Evolutionary conservation across 2,888 invertebrate species (phyloP).

Genomic region (Nezara viridula): DNA sequence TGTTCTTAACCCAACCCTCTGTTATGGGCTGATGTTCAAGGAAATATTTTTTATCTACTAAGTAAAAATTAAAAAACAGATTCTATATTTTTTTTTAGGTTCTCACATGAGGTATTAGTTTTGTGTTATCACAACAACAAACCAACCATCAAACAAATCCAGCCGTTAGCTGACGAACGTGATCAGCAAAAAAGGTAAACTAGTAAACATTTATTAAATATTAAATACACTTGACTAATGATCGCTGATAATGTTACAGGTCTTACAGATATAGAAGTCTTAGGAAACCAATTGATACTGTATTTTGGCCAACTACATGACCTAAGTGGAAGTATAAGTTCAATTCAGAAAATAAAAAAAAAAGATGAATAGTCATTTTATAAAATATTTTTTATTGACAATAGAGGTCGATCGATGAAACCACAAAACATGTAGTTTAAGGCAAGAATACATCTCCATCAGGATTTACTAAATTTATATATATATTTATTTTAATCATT

Average conservation of each 20-base stretch:
- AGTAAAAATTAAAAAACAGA: background rate
- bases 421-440: background rate
- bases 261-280: background rate
- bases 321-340: background rate
- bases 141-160: background rate
- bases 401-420: background rate
- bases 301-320: background rate
- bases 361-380: background rate
- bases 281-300: conserved; percentile 43
- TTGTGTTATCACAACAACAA: conserved; percentile 31
- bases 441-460: background rate
- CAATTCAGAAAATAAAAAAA: background rate
- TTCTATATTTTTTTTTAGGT: background rate
- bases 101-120: conserved; percentile 51
- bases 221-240: background rate
- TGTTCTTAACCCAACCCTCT: background rate
- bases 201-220: background rate
- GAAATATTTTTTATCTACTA: background rate
- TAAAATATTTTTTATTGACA: background rate
- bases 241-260: background rate
- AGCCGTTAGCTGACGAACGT: conserved; percentile 54
- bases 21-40: background rate
- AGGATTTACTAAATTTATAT: background rate
- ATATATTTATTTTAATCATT: background rate
- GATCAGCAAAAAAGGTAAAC: conserved; percentile 56